A percentile compares a stretch with the other conserved stretches of the same genome.
phyloP scores from a whole-genome alignment of 2,797 vertebrate species.

The Sebastes matsubarae region DNA sequence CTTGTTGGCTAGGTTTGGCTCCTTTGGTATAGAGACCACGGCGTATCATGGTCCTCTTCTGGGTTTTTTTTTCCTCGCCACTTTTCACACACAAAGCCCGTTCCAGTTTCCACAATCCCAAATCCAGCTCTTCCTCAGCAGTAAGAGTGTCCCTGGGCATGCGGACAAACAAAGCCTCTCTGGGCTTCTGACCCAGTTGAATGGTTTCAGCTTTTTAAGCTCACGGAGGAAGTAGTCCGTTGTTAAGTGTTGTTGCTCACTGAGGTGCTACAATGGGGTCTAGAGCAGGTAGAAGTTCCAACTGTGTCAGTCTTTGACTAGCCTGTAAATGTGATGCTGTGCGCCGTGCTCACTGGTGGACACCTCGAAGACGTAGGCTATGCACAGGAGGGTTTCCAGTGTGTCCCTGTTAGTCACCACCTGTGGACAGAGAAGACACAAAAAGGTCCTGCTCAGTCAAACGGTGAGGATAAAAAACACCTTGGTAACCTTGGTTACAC shows the following conservation, averaged over 20 bases:
- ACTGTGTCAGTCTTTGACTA: conserved; percentile 89
- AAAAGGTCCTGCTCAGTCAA: neutral
- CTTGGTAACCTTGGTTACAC: neutral
- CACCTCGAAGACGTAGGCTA: conserved; percentile 93
- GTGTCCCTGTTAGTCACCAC: conserved; percentile 93
- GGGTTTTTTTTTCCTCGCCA: neutral
- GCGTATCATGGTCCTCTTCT: conserved; percentile 61
- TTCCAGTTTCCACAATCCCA: conserved; percentile 60
- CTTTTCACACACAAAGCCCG: conserved; percentile 49
- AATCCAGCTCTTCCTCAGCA: conserved; percentile 52
- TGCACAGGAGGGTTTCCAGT: conserved; percentile 90
- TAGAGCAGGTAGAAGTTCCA: conserved; percentile 47
- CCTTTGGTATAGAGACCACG: conserved; percentile 74
- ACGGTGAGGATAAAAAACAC: neutral
- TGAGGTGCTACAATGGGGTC: conserved; percentile 59
- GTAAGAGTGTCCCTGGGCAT: conserved; percentile 50
- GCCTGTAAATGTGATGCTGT: conserved; percentile 93
- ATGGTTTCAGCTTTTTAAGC: conserved; percentile 56
- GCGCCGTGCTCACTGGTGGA: conserved; percentile 92
- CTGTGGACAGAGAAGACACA: conserved; percentile 66
- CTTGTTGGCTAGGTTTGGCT: conserved; percentile 68
- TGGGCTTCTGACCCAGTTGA: conserved; percentile 45
- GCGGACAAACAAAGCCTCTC: conserved; percentile 39
- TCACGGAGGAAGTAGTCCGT: conserved; percentile 60
- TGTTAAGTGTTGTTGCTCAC: conserved; percentile 56